These are phyloP conservation scores for Poecile montanus DNA, from an alignment of 2,797 vertebrate genomes.

Conservation along the genomic window DNA sequence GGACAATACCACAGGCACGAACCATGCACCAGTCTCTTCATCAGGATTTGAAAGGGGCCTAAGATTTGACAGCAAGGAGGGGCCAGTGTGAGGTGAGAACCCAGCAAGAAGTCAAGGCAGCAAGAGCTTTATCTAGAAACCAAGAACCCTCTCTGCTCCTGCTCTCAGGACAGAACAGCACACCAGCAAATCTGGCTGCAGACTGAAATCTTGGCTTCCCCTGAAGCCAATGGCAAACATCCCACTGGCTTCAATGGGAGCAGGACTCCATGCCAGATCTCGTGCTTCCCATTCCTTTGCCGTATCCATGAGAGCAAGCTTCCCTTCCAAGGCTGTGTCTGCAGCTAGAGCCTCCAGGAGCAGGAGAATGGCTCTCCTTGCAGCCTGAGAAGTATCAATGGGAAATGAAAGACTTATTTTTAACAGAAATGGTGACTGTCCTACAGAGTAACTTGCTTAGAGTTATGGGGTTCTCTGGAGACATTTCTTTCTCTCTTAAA, in stretches of 20 bases:
- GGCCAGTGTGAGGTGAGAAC: neutral
- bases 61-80: neutral
- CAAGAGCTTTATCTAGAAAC: slow-evolving; percentile 33
- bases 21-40: neutral
- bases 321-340: slow-evolving; percentile 62
- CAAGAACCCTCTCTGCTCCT: slow-evolving; percentile 22
- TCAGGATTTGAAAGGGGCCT: neutral
- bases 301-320: slow-evolving; percentile 40
- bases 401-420: neutral
- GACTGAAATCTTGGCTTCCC: slow-evolving; percentile 41
- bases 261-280: slow-evolving; percentile 56
- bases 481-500: neutral
- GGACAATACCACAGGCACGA: neutral
- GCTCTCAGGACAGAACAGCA: slow-evolving; percentile 32
- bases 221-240: slow-evolving; percentile 55
- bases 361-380: neutral
- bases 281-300: slow-evolving; percentile 67
- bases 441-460: neutral
- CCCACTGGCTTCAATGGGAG: slow-evolving; percentile 62
- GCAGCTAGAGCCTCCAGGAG: slow-evolving; percentile 47
- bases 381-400: neutral
- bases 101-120: neutral
- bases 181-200: slow-evolving; percentile 58
- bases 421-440: neutral
- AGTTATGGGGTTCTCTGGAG: neutral